A percentile compares a stretch with the other conserved stretches of the same genome.
Conservation (phyloP, 2,888 invertebrate genomes). For the Cheilosia impressa region DNA sequence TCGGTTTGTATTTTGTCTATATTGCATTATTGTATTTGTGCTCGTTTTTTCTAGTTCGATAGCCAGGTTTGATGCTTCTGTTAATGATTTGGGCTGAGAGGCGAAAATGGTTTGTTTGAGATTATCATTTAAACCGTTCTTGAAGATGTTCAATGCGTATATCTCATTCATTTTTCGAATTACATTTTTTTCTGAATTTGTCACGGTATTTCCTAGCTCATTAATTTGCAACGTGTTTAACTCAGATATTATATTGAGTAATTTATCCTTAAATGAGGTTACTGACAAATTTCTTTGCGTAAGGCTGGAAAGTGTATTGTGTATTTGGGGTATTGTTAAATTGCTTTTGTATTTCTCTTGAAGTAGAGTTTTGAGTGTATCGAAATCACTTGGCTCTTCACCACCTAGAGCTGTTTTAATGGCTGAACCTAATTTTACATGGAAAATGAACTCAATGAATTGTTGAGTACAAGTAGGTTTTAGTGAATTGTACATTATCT, state of each 20-base stretch:
- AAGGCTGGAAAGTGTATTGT: conserved; percentile 1
- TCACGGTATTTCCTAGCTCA: too few relatives aligned
- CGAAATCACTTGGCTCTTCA: not conserved
- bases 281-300: conserved; percentile 15
- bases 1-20: not conserved
- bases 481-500: not conserved
- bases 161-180: conserved; percentile 17
- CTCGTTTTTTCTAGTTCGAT: conserved; percentile 27
- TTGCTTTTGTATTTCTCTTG: conserved; percentile 1
- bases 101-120: conserved; percentile 30
- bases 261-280: conserved; percentile 17
- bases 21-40: conserved; percentile 1
- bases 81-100: conserved; percentile 13
- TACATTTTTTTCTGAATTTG: conserved; percentile 10
- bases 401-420: not conserved
- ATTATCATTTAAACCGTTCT: conserved; percentile 35
- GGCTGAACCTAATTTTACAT: not conserved
- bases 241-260: not conserved
- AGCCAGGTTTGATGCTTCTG: conserved; percentile 25
- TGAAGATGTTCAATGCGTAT: conserved; percentile 24
- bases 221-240: too few relatives aligned
- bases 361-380: not conserved
- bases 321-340: conserved; percentile 27
- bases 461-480: not conserved
- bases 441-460: not conserved